Percentiles rank a stretch among this genome's conserved stretches.
These are phyloP conservation scores for rabbit (Oryctolagus cuniculus) DNA, from an alignment of 2,113 vertebrate species.

Conservation along the genomic window DNA sequence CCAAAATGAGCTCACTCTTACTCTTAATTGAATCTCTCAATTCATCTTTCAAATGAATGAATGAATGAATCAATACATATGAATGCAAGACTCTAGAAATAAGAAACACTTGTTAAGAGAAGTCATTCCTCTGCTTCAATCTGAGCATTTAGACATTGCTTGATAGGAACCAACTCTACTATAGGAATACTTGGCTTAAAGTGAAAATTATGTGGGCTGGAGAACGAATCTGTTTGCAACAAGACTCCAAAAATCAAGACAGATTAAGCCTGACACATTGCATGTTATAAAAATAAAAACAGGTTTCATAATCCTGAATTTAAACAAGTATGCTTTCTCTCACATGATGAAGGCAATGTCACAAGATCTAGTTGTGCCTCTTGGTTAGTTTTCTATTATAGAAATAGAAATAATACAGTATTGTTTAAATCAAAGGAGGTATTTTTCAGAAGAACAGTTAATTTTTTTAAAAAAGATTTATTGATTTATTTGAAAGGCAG, in stretches of 20 bases:
- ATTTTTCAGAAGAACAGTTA: background rate
- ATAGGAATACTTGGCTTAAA: slow-evolving; percentile 58
- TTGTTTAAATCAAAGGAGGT: background rate
- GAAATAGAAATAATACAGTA: slow-evolving; percentile 5
- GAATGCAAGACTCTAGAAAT: background rate
- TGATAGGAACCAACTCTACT: slow-evolving; percentile 11
- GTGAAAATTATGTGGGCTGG: slow-evolving; percentile 69
- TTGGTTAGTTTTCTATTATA: background rate
- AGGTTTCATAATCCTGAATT: slow-evolving; percentile 81
- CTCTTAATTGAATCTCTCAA: no score
- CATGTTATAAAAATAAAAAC: slow-evolving; percentile 82
- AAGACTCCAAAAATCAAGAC: slow-evolving; percentile 70
- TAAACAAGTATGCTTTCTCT: slow-evolving; percentile 71
- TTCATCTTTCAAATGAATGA: no score
- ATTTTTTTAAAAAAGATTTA: no score
- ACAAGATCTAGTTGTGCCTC: background rate
- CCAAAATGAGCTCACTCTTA: no score
- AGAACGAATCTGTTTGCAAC: slow-evolving; percentile 70
- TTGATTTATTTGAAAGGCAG: no score
- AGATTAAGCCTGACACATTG: slow-evolving; percentile 79
- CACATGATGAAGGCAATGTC: slow-evolving; percentile 23
- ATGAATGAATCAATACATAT: no score
- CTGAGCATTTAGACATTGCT: slow-evolving; percentile 18
- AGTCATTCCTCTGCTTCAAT: slow-evolving; percentile 33
- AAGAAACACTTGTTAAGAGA: slow-evolving; percentile 16